A percentile compares a stretch with the other conserved stretches of the same genome.
These are phyloP conservation scores for Drosophila nigritarsus DNA, from an alignment of 2,888 invertebrate species.

Conservation along the genomic window DNA sequence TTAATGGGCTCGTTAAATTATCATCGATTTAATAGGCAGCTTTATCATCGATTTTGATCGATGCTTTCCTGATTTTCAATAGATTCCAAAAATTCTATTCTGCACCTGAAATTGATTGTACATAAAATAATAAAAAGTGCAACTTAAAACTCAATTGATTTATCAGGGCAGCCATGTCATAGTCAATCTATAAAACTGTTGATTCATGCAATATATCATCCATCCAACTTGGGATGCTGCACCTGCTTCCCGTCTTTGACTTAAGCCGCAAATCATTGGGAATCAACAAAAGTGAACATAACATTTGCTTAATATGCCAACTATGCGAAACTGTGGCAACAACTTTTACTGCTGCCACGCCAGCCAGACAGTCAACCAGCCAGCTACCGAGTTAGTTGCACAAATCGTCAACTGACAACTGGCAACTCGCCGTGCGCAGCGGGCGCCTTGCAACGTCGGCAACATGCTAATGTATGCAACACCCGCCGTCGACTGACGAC, in stretches of 20 bases:
- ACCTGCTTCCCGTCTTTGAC: conserved; percentile 20
- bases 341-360: conserved; percentile 59
- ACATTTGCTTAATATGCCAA: conserved; percentile 68
- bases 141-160: background rate
- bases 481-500: conserved; percentile 79
- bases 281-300: conserved; percentile 57
- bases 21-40: background rate
- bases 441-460: conserved; percentile 72
- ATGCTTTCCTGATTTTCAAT: background rate
- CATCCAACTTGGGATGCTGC: conserved; percentile 8
- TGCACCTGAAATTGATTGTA: background rate
- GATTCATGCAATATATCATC: conserved; percentile 11
- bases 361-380: conserved; percentile 6
- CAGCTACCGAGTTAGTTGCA: conserved; percentile 55
- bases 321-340: conserved; percentile 74
- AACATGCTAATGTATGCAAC: conserved; percentile 82
- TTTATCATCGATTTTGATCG: background rate
- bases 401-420: conserved; percentile 47
- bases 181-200: conserved; percentile 14
- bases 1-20: conserved; percentile 5
- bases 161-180: background rate
- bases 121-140: background rate
- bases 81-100: background rate
- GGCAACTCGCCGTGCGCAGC: conserved; percentile 35
- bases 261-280: conserved; percentile 52